Percentiles rank a stretch among this genome's conserved stretches.
These are phyloP conservation scores for Noctua comes DNA, from an alignment of 2,888 invertebrate species.

Conservation along the genomic window DNA sequence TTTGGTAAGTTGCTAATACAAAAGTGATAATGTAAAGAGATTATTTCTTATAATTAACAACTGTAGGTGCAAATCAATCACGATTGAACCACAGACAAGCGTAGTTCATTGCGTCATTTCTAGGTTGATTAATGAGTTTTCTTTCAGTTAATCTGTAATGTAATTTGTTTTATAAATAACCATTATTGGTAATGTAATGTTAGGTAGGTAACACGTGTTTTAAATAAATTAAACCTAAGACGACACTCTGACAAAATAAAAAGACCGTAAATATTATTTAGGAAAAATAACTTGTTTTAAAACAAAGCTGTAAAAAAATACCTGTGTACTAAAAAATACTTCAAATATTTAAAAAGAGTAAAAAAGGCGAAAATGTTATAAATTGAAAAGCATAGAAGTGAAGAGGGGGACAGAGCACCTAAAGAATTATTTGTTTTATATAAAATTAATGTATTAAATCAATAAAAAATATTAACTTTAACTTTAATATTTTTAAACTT, in stretches of 20 bases:
- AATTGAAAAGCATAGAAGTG: no score
- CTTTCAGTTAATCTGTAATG: slow-evolving; percentile 43
- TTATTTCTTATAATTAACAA: neutral
- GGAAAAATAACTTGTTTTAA: neutral
- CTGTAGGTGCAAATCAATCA: slow-evolving; percentile 64
- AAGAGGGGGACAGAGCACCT: no score
- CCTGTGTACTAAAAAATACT: no score
- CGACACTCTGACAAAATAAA: neutral
- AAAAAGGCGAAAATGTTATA: no score
- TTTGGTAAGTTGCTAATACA: neutral
- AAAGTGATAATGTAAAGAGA: slow-evolving; percentile 44
- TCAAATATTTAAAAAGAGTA: no score
- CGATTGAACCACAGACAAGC: slow-evolving; percentile 58
- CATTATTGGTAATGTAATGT: neutral
- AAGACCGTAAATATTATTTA: neutral
- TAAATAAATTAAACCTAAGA: neutral
- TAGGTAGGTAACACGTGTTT: neutral
- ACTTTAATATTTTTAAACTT: no score
- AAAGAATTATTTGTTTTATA: no score
- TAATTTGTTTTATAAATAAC: slow-evolving; percentile 49
- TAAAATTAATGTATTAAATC: no score
- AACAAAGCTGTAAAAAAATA: no score
- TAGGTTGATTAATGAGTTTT: slow-evolving; percentile 63
- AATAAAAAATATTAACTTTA: no score
- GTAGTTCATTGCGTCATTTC: slow-evolving; percentile 67